Conservation (phyloP, 2,797 vertebrate species). For the Karalla daura region DNA sequence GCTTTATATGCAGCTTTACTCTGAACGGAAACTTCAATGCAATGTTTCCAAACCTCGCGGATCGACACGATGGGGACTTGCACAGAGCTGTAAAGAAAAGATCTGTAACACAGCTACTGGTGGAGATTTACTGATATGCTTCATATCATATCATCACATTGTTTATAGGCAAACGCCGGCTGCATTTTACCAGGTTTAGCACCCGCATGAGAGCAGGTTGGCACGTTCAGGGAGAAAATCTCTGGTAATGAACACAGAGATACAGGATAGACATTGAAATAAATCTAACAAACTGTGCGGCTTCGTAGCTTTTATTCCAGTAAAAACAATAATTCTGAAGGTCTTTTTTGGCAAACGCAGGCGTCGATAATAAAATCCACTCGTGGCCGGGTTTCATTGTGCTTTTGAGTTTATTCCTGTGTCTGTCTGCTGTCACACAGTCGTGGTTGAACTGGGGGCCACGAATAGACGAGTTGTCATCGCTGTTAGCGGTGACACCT, state of each 20-base stretch:
- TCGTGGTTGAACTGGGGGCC: neutral
- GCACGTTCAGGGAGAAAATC: neutral
- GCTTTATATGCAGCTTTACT: neutral
- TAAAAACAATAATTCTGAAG: too few species aligned
- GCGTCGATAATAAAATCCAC: too few species aligned
- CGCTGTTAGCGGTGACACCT: constrained; percentile 4
- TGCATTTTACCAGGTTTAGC: neutral
- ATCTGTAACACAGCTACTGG: neutral
- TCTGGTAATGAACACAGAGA: too few species aligned
- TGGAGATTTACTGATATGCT: neutral
- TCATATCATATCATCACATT: neutral
- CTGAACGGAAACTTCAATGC: neutral
- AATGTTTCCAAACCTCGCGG: too few species aligned
- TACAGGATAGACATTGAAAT: neutral
- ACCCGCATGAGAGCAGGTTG: too few species aligned
- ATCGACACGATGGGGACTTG: too few species aligned
- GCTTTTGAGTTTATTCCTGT: too few species aligned
- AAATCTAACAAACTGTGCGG: neutral
- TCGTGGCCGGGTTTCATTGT: too few species aligned
- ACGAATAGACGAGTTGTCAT: neutral
- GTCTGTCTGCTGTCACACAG: neutral
- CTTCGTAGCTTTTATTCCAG: too few species aligned
- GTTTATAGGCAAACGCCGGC: neutral
- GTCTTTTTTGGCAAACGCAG: too few species aligned
- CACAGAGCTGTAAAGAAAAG: too few species aligned